A percentile compares a stretch with the other conserved stretches of the same genome.
These are phyloP conservation scores for Drosophila nigromelanica DNA, from an alignment of 1,140 invertebrate species.

Conservation along the genomic window DNA sequence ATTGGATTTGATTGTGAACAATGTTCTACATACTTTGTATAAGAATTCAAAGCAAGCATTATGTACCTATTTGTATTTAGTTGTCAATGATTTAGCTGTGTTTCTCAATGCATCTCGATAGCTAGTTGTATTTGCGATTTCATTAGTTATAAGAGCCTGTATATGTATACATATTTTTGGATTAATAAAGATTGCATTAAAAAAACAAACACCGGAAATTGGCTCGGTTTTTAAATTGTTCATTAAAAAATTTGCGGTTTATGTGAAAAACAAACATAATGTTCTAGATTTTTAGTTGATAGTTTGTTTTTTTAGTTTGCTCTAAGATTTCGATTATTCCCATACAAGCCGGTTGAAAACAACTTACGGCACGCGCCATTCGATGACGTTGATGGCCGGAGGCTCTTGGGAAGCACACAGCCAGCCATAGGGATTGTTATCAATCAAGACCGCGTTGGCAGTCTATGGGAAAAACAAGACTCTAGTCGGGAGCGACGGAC, in stretches of 20 bases:
- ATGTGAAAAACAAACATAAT: constrained; percentile 4
- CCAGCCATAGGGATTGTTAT: constrained; percentile 15
- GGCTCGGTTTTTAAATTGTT: not conserved
- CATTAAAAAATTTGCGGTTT: not conserved
- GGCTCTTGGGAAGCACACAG: not conserved
- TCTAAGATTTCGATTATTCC: constrained; percentile 9
- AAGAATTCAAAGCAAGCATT: constrained; percentile 8
- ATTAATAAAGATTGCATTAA: constrained; percentile 37
- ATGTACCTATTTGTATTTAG: constrained; percentile 38
- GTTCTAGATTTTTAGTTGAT: constrained; percentile 1
- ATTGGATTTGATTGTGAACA: constrained; percentile 4
- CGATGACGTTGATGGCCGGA: constrained; percentile 29
- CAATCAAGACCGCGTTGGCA: constrained; percentile 9
- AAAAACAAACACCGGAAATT: not conserved
- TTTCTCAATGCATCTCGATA: constrained; percentile 10
- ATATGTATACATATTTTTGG: constrained; percentile 26
- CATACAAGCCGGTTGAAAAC: constrained; percentile 14
- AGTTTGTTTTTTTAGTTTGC: constrained; percentile 33
- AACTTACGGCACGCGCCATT: constrained; percentile 36
- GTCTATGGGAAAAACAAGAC: constrained; percentile 40
- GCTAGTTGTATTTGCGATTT: constrained; percentile 38
- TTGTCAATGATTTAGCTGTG: constrained; percentile 23
- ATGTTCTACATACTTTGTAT: constrained; percentile 6
- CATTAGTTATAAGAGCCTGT: constrained; percentile 26
- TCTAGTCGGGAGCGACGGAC: not conserved